These are phyloP conservation scores for Tyrannus savana DNA, from an alignment of 2,113 vertebrate species.

Conservation along the genomic window DNA sequence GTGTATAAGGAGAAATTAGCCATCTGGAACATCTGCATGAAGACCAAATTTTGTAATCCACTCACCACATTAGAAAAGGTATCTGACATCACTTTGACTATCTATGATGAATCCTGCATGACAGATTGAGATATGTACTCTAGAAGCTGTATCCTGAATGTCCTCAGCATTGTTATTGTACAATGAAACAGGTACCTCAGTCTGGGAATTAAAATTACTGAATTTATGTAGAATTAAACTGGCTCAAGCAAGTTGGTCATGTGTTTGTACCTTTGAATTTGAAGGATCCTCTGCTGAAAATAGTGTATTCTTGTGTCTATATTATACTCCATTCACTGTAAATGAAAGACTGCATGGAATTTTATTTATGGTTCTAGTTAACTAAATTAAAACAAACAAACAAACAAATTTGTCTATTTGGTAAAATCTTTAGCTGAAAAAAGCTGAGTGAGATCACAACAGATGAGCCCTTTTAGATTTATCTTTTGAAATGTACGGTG, in stretches of 20 bases:
- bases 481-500: background rate
- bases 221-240: background rate
- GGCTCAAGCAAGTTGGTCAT: background rate
- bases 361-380: background rate
- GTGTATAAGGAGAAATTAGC: background rate
- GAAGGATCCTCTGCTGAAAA: background rate
- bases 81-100: background rate
- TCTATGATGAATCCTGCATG: background rate
- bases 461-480: background rate
- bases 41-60: background rate
- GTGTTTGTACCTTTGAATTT: background rate
- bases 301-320: background rate
- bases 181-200: background rate
- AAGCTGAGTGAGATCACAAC: rapidly evolving
- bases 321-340: background rate
- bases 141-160: background rate
- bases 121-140: background rate
- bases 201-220: background rate
- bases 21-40: background rate
- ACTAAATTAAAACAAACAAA: background rate
- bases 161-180: background rate
- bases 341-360: background rate
- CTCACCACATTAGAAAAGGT: background rate
- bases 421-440: background rate
- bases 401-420: background rate